Base-by-base conservation (phyloP, 2,113 vertebrate species). In the Dolichallabes microphthalmus region DNA sequence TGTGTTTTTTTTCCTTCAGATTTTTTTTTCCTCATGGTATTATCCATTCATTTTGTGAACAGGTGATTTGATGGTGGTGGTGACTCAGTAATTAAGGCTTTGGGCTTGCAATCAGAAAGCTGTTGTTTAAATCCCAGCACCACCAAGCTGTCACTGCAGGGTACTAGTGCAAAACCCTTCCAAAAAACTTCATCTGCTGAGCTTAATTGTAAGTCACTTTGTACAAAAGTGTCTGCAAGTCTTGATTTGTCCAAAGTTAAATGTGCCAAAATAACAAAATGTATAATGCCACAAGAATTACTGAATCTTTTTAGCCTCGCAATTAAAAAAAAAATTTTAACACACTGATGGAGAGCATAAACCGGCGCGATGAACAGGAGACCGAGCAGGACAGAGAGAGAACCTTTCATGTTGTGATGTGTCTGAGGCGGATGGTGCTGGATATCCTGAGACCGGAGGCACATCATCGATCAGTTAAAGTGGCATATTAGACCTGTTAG, bases 381-480 rank as follows among this genome's bases (percentile, higher is more conserved):
- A 45, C 45, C 45, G 45, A 22, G 39, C 10, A 22, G 35, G 69
- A 45, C 12, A 7, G 6, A 1, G 30, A 9, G 15, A 2, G 30
- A n/a, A 64, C 39, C 60, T 66, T 81, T 81, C 50, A 64, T 52
- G 57, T 35, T 27, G 60, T 19, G 14, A 45, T 87, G 82, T 76
- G 82, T 52, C 73, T 52, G 76, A 78, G 11, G 35, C 32, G 39
- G 27, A 32, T 77, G 66, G 17, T 50, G n/a, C 60, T 60, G 39
- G 27, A 35, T 39, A 61, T 61, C 61, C 32, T 58, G 27, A 81
- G 19, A 30, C 60, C 22, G 50, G 61, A 77, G 63, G 35, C 14
- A 12, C 22, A 50, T 87, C 81, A 82, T 86, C 84, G 73, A 83
- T 83, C 83, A 85, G 61, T 39, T 64, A 27, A 45, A 85, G 76